A percentile compares a stretch with the other conserved stretches of the same genome.
Conservation (phyloP, 2,113 vertebrate genomes). For the Saguinus midas region DNA sequence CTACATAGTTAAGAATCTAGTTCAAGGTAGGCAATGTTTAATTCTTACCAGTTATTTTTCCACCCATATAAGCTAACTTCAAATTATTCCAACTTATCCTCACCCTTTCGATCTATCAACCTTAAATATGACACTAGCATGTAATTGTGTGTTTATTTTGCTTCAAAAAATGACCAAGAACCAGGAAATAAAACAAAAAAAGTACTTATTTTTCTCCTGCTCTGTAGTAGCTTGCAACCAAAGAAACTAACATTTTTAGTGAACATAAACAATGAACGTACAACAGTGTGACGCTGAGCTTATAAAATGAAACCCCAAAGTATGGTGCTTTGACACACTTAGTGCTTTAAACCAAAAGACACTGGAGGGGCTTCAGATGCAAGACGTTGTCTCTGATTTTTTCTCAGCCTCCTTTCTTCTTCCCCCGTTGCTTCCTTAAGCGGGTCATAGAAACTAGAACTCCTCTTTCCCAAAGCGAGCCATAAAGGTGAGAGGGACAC, state of each 20-base stretch:
- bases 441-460: neutral
- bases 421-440: neutral
- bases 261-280: neutral
- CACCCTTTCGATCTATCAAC: neutral
- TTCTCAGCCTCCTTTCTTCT: neutral
- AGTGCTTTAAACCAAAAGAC: neutral
- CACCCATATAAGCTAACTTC: neutral
- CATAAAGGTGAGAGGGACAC: neutral
- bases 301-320: neutral
- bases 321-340: neutral
- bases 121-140: neutral
- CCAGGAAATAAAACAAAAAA: neutral
- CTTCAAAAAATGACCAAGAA: neutral
- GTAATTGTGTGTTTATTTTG: neutral
- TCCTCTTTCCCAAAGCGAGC: neutral
- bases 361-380: neutral
- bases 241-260: neutral
- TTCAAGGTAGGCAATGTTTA: neutral
- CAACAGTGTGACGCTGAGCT: neutral
- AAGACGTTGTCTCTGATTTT: neutral
- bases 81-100: neutral
- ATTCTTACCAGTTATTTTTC: neutral
- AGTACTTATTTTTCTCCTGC: neutral
- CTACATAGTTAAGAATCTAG: neutral
- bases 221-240: neutral